Base-by-base conservation (phyloP, 37 sponge, comb jelly and placozoan species). In the Eunapius fragilis region DNA sequence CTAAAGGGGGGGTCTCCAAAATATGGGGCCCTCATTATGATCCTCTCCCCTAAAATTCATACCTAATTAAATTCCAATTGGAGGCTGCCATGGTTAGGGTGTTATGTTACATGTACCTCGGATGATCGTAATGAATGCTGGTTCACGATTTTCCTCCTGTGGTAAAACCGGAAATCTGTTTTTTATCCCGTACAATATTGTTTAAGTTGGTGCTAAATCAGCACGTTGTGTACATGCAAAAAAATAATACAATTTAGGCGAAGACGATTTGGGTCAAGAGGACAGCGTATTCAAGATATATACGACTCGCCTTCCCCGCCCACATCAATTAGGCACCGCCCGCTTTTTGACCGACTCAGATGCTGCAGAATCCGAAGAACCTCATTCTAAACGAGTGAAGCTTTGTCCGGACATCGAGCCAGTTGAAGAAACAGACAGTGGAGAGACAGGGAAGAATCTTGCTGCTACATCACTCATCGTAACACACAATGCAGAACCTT, bases 401-500 rank as follows among this genome's bases (percentile, higher is more conserved):
- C 17, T 58, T 58, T 58, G 58, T 19, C 58, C 58, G 14, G 58
- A 58, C 6, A 58, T 58, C 22, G 58, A 58, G 14, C 14, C 58
- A 17, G 58, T 58, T 11, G 58, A 58, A 58, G 58, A 58, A 58
- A 58, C 58, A 19, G 58, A 58, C 22, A 11, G 22, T 58, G 47
- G 47, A 45, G 58, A 58, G 58, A 19, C 14, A 58, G 58, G 19
- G 1, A 58, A 17, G 58, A 58, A 58, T 19, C 14, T 17, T 11
- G 58, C 6, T 10, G 58, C 14, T 1, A 17, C 58, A 17, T 11
- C 58, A 19, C 22, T 58, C 58, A 58, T 58, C 58, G 14, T 58
- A 80, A 74, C 87, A 11, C 50, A 74, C 37, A 72, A 74, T 73
- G 80, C 34, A 17, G 4, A 13, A 14, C 81, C 87, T 9, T 67